phyloP scores from a whole-genome alignment of 2,113 vertebrate species.

The Synodontis membranacea region DNA sequence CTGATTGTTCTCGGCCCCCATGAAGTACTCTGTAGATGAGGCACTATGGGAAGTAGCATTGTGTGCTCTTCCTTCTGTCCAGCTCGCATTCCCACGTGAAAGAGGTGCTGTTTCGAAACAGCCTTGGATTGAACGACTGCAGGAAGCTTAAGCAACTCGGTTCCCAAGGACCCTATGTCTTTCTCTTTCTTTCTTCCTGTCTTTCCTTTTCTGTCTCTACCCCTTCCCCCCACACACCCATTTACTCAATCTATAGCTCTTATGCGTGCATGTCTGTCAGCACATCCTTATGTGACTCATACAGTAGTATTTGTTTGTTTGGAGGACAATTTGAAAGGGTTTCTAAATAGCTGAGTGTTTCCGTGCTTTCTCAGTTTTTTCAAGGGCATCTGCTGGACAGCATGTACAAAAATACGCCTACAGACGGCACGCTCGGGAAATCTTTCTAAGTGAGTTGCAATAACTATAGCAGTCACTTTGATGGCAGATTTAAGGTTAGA shows the following conservation, averaged over 20 bases:
- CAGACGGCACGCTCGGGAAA: background rate
- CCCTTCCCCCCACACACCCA: constrained; percentile 43
- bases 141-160: constrained; percentile 71
- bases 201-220: constrained; percentile 30
- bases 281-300: constrained; percentile 50
- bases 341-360: constrained; percentile 29
- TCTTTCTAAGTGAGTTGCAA: background rate
- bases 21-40: constrained; percentile 82
- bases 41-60: constrained; percentile 96
- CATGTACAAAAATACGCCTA: constrained; percentile 17
- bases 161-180: constrained; percentile 78
- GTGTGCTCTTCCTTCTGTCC: constrained; percentile 91
- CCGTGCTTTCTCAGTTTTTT: constrained; percentile 32
- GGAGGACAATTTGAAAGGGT: background rate
- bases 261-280: constrained; percentile 57
- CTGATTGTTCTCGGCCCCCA: constrained; percentile 90
- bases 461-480: background rate
- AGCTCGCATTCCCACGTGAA: constrained; percentile 98
- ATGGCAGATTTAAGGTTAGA: background rate
- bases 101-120: constrained; percentile 83
- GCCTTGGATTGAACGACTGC: constrained; percentile 75
- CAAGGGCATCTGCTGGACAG: background rate
- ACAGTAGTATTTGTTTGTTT: constrained; percentile 20
- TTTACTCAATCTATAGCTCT: constrained; percentile 66
- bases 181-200: constrained; percentile 37